Percentiles rank a stretch among this genome's conserved stretches.
Conservation (phyloP, 1,140 invertebrate genomes). For the Scaptomyza montana region DNA sequence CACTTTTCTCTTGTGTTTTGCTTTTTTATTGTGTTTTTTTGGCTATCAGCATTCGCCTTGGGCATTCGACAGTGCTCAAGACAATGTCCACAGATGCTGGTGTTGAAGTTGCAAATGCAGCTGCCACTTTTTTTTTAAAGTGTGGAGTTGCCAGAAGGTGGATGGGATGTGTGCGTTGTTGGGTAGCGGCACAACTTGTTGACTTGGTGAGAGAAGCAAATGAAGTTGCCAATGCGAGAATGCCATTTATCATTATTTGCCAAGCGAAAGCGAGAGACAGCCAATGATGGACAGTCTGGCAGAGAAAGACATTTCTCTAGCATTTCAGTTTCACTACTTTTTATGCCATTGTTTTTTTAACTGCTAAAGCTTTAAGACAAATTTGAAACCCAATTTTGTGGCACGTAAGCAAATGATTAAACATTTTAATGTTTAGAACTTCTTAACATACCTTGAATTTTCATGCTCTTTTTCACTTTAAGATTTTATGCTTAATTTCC, state of each 20-base stretch:
- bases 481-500: neutral
- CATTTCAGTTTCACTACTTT: constrained; percentile 9
- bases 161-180: too few relatives aligned
- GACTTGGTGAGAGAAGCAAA: constrained; percentile 63
- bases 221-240: constrained; percentile 74
- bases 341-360: too few relatives aligned
- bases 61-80: constrained; percentile 61
- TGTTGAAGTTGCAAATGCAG: constrained; percentile 53
- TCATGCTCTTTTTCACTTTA: neutral
- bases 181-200: constrained; percentile 58
- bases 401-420: too few relatives aligned
- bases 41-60: constrained; percentile 4
- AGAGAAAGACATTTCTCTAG: neutral
- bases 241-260: constrained; percentile 72
- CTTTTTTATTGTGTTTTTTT: constrained; percentile 2
- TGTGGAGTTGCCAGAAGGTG: too few relatives aligned
- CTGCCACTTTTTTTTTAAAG: constrained; percentile 55
- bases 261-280: neutral
- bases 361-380: too few relatives aligned
- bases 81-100: constrained; percentile 37
- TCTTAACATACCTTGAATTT: constrained; percentile 3
- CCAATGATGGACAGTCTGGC: neutral
- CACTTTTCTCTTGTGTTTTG: neutral
- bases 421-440: neutral
- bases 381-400: too few relatives aligned